Evolutionary conservation across 2,113 vertebrate species (phyloP).

Genomic region (Serinus canaria): DNA sequence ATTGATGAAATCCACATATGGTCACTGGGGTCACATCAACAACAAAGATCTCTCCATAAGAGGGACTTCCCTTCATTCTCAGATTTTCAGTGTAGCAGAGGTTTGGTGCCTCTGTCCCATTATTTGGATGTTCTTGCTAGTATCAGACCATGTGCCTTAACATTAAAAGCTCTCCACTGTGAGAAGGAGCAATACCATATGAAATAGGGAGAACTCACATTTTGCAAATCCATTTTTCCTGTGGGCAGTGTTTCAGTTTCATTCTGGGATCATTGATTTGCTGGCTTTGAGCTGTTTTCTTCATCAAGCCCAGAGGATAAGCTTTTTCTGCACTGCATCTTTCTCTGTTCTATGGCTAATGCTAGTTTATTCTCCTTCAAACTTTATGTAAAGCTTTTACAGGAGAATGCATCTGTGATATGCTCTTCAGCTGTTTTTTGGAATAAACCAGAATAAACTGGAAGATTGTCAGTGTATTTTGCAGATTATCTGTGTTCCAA

Average conservation of each 20-base stretch:
- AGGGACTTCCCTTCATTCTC: background rate
- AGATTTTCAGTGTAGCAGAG: background rate
- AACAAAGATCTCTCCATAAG: background rate
- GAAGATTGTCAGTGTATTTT: background rate
- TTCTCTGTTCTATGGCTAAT: background rate
- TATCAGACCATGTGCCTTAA: background rate
- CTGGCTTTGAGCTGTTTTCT: background rate
- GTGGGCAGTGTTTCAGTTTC: background rate
- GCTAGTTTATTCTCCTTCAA: background rate
- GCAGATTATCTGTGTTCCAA: slow-evolving; percentile 5
- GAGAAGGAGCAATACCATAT: background rate
- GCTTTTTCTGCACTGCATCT: background rate
- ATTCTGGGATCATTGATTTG: slow-evolving; percentile 16
- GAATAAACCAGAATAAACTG: background rate
- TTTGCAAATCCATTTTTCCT: background rate
- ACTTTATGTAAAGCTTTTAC: slow-evolving; percentile 6
- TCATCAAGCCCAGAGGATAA: slow-evolving; percentile 5
- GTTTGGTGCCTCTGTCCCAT: background rate
- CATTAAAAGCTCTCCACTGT: background rate
- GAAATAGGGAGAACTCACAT: background rate
- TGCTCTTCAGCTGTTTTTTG: background rate
- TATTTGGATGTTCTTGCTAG: background rate
- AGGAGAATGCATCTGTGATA: background rate
- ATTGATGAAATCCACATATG: background rate
- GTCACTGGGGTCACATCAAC: background rate